phyloP scores from a whole-genome alignment of 2,888 invertebrate species.

The Lamellibrachia satsuma region DNA sequence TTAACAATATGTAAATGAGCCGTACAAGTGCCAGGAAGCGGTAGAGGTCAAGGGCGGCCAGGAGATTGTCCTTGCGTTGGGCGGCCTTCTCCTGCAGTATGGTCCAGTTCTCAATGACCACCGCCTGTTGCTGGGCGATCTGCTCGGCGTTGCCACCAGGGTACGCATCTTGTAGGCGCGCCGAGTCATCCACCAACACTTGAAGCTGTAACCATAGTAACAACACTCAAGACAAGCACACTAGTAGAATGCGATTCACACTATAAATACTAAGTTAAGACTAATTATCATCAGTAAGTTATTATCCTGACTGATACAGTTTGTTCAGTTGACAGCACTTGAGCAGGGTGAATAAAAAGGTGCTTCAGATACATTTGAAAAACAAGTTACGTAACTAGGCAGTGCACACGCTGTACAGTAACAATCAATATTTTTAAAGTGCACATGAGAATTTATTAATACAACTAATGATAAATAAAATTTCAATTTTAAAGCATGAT shows the following conservation, averaged over 20 bases:
- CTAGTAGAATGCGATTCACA: not conserved
- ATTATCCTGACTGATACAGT: no score
- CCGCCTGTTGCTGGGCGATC: conserved; percentile 86
- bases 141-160: conserved; percentile 91
- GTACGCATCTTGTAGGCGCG: conserved; percentile 82
- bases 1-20: conserved; percentile 44
- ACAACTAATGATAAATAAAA: no score
- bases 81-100: conserved; percentile 83
- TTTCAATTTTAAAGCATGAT: no score
- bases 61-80: conserved; percentile 80
- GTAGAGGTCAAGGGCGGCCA: conserved; percentile 88
- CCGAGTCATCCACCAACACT: conserved; percentile 91
- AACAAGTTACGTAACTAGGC: no score
- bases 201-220: conserved; percentile 63
- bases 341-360: no score
- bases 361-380: no score
- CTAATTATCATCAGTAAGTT: no score
- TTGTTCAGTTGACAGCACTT: no score
- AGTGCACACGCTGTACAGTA: no score
- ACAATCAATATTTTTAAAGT: no score
- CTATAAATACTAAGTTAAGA: no score
- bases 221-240: not conserved
- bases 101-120: conserved; percentile 88
- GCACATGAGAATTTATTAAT: no score
- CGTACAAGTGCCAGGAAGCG: conserved; percentile 82